Conservation (phyloP, 2,888 invertebrate genomes). For the Taenaris catops region DNA sequence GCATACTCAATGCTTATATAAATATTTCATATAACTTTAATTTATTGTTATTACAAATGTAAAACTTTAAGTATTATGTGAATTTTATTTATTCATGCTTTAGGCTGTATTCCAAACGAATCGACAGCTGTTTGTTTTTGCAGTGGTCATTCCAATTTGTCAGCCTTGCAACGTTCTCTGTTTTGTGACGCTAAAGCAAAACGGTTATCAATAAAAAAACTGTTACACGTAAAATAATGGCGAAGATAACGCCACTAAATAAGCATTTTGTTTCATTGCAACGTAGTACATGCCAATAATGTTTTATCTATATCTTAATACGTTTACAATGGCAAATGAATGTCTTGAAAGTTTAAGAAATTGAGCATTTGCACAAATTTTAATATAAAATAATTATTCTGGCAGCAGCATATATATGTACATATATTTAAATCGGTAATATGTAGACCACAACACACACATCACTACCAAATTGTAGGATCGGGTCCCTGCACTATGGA, state of each 20-base stretch:
- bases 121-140: conserved; percentile 18
- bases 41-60: conserved; percentile 15
- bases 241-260: not conserved
- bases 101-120: conserved; percentile 14
- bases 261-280: not conserved
- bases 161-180: conserved; percentile 5
- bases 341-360: no score
- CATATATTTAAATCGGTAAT: no score
- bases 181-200: conserved; percentile 3
- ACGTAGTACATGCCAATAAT: no score
- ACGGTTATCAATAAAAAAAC: conserved; percentile 1
- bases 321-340: no score
- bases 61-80: conserved; percentile 16
- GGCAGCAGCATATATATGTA: no score
- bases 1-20: no score
- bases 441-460: no score
- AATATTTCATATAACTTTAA: conserved; percentile 7
- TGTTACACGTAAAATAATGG: conserved; percentile 2
- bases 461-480: no score
- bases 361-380: no score
- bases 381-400: no score
- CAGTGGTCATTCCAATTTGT: conserved; percentile 13
- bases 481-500: no score
- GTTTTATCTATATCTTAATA: not conserved
- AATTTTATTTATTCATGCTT: conserved; percentile 11